Conservation (phyloP, 2,797 vertebrate species). For the Odontamblyopus lacepedii region DNA sequence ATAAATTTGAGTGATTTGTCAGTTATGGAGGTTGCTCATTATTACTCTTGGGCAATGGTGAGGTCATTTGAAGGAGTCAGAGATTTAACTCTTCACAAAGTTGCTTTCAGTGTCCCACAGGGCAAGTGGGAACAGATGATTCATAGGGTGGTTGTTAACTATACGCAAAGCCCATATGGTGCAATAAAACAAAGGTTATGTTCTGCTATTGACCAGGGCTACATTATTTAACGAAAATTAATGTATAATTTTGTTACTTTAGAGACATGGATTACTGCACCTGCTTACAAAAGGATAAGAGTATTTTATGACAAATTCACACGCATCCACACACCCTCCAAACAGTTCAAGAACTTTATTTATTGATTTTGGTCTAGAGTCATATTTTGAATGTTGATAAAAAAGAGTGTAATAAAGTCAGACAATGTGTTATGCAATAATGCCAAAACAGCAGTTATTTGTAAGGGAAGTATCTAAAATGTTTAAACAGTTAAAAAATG, state of each 20-base stretch:
- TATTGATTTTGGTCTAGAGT: background rate
- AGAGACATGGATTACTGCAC: background rate
- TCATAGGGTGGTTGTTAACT: background rate
- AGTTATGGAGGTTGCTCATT: slow-evolving; percentile 38
- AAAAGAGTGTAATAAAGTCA: background rate
- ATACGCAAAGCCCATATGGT: background rate
- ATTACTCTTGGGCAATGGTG: slow-evolving; percentile 59
- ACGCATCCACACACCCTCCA: background rate
- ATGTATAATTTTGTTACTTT: background rate
- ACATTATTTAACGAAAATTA: slow-evolving; percentile 16
- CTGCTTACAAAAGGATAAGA: background rate
- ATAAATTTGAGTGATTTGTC: slow-evolving; percentile 45
- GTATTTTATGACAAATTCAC: background rate
- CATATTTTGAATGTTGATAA: background rate
- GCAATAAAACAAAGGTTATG: slow-evolving; percentile 11
- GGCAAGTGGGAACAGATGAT: slow-evolving; percentile 37
- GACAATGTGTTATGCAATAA: slow-evolving; percentile 1
- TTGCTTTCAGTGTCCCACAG: slow-evolving; percentile 49
- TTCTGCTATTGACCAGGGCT: slow-evolving; percentile 21
- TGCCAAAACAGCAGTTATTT: background rate
- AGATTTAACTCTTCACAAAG: slow-evolving; percentile 43
- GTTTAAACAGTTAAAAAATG: background rate
- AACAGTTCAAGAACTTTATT: slow-evolving; percentile 2
- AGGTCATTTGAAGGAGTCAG: slow-evolving; percentile 52
- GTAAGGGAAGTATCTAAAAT: background rate